Evolutionary conservation across 2,797 vertebrate species (phyloP), one percentile per base, ranked within the genome.

Genomic region (Gambelia wislizenii): DNA sequence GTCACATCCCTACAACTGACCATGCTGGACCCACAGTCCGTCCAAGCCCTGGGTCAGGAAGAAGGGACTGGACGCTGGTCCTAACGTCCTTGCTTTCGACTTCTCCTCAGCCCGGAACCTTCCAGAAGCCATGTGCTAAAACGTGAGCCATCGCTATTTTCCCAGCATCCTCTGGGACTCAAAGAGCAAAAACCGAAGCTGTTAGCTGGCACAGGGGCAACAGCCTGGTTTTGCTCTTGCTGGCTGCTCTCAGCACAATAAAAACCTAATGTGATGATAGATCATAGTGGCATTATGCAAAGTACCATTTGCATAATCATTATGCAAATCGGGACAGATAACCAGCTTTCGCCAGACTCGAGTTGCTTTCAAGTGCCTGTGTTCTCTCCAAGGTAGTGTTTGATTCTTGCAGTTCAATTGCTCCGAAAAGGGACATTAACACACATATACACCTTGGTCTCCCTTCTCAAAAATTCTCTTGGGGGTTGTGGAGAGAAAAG

Each of bases 281-380:
- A 94, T 91, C 90, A 89, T 42, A 64, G 86, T 42, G 64, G 30
- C 75, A 44, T 93, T 90, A 84, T 94, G 91, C 92, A 90, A 92
- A 85, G 30, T 0, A 0, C 25, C 0, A 85, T 95, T 91, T 94
- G 94, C 92, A 89, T 95, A 94, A 95, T 89, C 77, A 22, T 89
- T 94, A 95, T 95, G 96, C 93, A 96, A 93, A 96, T 95, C 2
- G 47, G 88, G 88, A 92, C 85, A 89, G 94, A 94, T 94, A 94
- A 92, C 92, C 91, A 93, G 91, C 95, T 94, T 85, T 90, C 93
- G 91, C 95, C 92, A 92, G 93, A 18, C 91, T 87, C 81, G 5
- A 90, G 91, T 18, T 93, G 89, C 91, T 95, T 94, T 92, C 92
- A 49, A 94, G 94, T 87, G 86, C 77, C 81, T 72, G 18, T 6